Base-by-base conservation (phyloP, 2,888 invertebrate genomes). In the Chaetoderma sp. region DNA sequence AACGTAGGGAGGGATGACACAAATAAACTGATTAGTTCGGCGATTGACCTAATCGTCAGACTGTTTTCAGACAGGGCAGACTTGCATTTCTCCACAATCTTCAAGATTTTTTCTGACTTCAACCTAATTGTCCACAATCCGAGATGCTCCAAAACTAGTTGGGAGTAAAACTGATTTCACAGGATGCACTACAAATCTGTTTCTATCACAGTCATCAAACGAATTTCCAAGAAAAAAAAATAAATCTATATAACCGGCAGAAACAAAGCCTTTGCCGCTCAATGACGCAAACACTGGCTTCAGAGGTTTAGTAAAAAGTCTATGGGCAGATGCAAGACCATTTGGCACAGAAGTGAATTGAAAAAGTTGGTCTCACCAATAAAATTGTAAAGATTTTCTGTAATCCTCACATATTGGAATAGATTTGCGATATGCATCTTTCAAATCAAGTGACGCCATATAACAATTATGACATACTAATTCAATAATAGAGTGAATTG, bases 381-480 rank as follows among this genome's bases (percentile, higher is more conserved):
- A 5, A 60, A 71, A 69, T 18, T 60, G 50, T 4, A 68, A 23
- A 56, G 45, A 69, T 50, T 58, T 67, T 30, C 59, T 21, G 32
- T 50, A 18, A 4, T 58, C 62, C n/a, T 30, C 33, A n/a, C 33
- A 55, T 13, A 70, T 56, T 18, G 63, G 44, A 21, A 72, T 61
- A n/a, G 42, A 45, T n/a, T n/a, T n/a, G 21, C 68, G 61, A 57
- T 66, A 72, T 18, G 65, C 67, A 52, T 70, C 60, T 21, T 42
- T 39, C 10, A 73, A n/a, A 54, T 69, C 71, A 16, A 68, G 32
- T 18, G 67, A 64, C 25, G 25, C 39, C 30, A 66, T 47, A 42
- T 25, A 62, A 39, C 55, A 42, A 27, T 47, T 36, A 56, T 47
- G 55, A 23, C 33, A n/a, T 4, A 67, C 42, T 13, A 62, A 23